Percentiles rank a stretch among this genome's conserved stretches.
Evolutionary conservation across 2,888 invertebrate genomes (phyloP).

Genomic region (Orthonychiurus folsomi): DNA sequence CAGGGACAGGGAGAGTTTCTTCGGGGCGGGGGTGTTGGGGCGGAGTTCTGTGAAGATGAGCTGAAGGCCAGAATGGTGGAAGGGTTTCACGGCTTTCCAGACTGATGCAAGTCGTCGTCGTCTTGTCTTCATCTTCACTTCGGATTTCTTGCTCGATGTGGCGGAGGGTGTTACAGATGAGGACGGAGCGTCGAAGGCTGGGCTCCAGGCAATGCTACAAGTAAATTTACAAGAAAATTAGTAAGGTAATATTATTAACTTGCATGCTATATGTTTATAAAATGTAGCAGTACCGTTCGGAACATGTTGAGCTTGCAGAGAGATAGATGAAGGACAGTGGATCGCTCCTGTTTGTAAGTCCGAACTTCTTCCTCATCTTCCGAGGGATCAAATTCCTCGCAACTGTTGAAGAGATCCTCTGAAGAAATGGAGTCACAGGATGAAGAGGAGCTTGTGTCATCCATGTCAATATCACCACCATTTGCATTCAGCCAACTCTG

Average conservation of each 20-base stretch:
- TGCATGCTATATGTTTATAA: constrained; percentile 14
- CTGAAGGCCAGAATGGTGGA: constrained; percentile 36
- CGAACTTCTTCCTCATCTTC: constrained; percentile 39
- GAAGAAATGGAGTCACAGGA: constrained; percentile 38
- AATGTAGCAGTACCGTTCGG: constrained; percentile 40
- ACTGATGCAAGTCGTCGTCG: constrained; percentile 14
- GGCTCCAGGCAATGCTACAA: constrained; percentile 46
- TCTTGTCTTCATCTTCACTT: constrained; percentile 43
- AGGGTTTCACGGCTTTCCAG: constrained; percentile 32
- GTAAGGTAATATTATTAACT: no score
- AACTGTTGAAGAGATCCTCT: constrained; percentile 39
- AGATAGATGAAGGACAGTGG: constrained; percentile 47
- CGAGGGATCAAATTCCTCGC: constrained; percentile 37
- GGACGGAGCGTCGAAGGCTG: constrained; percentile 47
- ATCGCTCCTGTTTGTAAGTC: constrained; percentile 43
- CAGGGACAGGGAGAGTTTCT: constrained; percentile 10
- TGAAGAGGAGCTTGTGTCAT: constrained; percentile 34
- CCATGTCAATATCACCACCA: constrained; percentile 23
- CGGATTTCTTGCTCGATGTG: constrained; percentile 47
- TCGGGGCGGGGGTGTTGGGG: constrained; percentile 11
- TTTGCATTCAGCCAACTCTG: constrained; percentile 17
- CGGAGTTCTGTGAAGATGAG: constrained; percentile 12
- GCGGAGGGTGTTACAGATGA: constrained; percentile 48
- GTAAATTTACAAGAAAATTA: constrained; percentile 14
- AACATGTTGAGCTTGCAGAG: constrained; percentile 46